Evolutionary conservation across 2,797 vertebrate species (phyloP).

Genomic region (Ctenopoma kingsleyae): DNA sequence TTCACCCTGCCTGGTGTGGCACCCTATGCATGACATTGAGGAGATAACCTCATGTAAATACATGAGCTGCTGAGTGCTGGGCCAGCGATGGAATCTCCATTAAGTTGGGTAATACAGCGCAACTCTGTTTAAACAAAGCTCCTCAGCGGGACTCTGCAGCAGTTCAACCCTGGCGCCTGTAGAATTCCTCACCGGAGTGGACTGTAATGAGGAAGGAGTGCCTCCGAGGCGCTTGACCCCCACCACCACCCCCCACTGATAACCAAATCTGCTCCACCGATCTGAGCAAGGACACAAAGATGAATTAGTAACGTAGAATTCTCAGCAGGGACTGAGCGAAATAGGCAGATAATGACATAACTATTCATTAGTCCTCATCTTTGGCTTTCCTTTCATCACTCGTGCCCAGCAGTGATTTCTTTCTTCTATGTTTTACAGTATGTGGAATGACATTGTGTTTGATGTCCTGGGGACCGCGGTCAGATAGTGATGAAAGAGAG

Average conservation of each 20-base stretch:
- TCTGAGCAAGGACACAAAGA: slow-evolving; percentile 65
- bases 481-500: slow-evolving; percentile 51
- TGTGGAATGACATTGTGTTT: slow-evolving; percentile 43
- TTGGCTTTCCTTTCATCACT: slow-evolving; percentile 43
- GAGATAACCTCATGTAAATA: slow-evolving; percentile 50
- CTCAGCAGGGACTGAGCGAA: slow-evolving; percentile 46
- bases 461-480: slow-evolving; percentile 33
- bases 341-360: slow-evolving; percentile 63
- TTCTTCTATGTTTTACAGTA: slow-evolving; percentile 29
- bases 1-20: neutral
- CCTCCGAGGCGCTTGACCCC: slow-evolving; percentile 38
- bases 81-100: slow-evolving; percentile 40
- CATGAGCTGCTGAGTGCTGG: slow-evolving; percentile 7
- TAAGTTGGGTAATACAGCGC: slow-evolving; percentile 56
- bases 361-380: slow-evolving; percentile 54
- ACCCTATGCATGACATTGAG: slow-evolving; percentile 42
- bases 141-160: slow-evolving; percentile 43
- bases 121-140: slow-evolving; percentile 62
- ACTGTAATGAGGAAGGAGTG: slow-evolving; percentile 61
- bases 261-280: slow-evolving; percentile 53
- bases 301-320: slow-evolving; percentile 50
- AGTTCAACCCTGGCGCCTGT: slow-evolving; percentile 34
- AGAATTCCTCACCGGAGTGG: slow-evolving; percentile 43
- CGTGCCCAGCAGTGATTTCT: slow-evolving; percentile 42
- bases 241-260: slow-evolving; percentile 28